Base-by-base conservation (phyloP, 1,140 invertebrate genomes). In the Druon quercuslanigerum region DNA sequence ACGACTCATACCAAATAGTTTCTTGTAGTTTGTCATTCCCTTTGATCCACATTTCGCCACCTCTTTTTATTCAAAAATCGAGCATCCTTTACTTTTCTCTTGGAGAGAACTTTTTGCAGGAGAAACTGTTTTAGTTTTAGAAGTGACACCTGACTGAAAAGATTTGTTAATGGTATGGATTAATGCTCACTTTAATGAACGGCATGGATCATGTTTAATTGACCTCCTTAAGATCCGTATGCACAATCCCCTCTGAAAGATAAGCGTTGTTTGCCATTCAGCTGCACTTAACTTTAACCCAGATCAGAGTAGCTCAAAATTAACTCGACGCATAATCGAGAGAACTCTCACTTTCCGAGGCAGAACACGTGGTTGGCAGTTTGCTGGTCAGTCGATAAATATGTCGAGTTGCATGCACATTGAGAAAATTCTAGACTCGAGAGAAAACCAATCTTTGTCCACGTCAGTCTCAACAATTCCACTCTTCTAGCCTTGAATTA, bases 1-100 rank as follows among this genome's bases (percentile, higher is more conserved):
- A 75, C 75, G 78, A 66, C 60, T n/a, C 60, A 76, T 66, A 33
- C 25, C 46, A 13, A 50, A 56, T 75, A 20, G 54, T 50, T 46
- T 46, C 8, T 46, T 11, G 40, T 46, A 46, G 7, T 46, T 46
- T 46, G 0, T 46, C 8, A 46, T 9, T 46, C 25, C 25, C 25
- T 33, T 33, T 33, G 25, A 33, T 33, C 25, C 25, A 33, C 25
- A 33, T 33, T 33, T 33, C 25, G 5, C 25, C 25, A 33, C 3
- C 25, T 33, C 25, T 33, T 33, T 0, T 3, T 3, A 33, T 33
- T 33, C 25, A 33, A 33, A 33, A 33, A 33, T 33, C 25, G 5
- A 33, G 25, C 25, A 33, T 4, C 7, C 9, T 9, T 8, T 46
- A 5, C 40, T 7, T 7, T 11, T 46, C 2, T 46, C 40, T 46